Percentiles rank a stretch among this genome's conserved stretches.
Evolutionary conservation across 2,113 vertebrate species (phyloP).

Genomic region (Rhinolophus sinicus): DNA sequence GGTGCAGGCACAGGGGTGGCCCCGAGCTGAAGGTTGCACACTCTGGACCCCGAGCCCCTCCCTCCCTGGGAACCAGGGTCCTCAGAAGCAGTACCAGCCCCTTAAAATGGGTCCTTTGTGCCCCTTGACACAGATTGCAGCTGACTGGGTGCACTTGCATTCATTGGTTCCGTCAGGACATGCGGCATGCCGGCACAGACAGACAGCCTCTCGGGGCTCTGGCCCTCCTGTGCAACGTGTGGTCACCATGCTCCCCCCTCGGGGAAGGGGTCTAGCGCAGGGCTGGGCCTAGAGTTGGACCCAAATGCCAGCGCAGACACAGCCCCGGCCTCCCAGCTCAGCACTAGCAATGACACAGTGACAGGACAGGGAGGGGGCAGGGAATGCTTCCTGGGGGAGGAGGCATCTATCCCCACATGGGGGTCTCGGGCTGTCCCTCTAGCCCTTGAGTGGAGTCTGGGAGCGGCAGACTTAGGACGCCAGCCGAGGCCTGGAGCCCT

Average conservation of each 20-base stretch:
- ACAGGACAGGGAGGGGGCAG: too few relatives aligned
- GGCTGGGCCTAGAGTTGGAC: not conserved
- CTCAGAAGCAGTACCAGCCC: not conserved
- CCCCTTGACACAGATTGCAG: not conserved
- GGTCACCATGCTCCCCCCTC: not conserved
- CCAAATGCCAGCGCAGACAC: not conserved
- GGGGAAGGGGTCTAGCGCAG: not conserved
- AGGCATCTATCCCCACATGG: fast-evolving
- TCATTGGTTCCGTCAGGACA: fast-evolving
- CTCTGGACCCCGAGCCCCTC: not conserved
- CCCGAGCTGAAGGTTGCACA: not conserved
- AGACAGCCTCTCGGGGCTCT: too few relatives aligned
- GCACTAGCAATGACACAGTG: fast-evolving
- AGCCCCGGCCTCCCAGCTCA: not conserved
- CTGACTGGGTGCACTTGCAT: not conserved
- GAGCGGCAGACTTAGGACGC: fast-evolving
- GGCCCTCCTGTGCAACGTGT: too few relatives aligned
- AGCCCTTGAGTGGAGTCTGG: too few relatives aligned
- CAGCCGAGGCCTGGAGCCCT: not conserved
- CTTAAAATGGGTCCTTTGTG: fast-evolving
- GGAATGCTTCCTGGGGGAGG: not conserved
- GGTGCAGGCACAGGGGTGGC: not conserved
- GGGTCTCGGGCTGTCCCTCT: not conserved
- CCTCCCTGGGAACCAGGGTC: not conserved
- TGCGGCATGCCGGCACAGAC: not conserved